Percentiles rank a stretch among this genome's conserved stretches.
Evolutionary conservation across 2,888 invertebrate genomes (phyloP).

Genomic region (Oegoconia quadripuncta): DNA sequence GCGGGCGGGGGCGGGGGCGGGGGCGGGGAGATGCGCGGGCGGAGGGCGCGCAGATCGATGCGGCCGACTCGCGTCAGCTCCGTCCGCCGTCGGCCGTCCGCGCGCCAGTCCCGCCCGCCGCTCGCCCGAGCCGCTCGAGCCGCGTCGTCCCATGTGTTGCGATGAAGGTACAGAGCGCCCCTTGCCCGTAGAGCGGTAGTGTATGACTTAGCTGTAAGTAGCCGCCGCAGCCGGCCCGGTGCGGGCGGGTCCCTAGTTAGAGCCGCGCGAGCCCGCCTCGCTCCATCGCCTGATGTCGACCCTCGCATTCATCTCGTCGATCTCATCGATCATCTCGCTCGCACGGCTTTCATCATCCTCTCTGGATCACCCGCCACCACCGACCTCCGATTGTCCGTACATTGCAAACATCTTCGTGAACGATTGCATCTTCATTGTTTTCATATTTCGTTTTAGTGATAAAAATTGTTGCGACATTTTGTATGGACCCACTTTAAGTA

Average conservation of each 20-base stretch:
- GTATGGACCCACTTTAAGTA: too few species aligned
- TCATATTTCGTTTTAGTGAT: too few species aligned
- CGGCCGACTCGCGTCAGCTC: slow-evolving; percentile 32
- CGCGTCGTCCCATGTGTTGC: slow-evolving; percentile 50
- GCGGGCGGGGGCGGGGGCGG: slow-evolving; percentile 24
- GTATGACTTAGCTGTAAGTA: slow-evolving; percentile 65
- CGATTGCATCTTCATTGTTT: too few species aligned
- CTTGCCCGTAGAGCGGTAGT: slow-evolving; percentile 59
- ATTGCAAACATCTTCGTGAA: too few species aligned
- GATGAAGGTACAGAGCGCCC: slow-evolving; percentile 70
- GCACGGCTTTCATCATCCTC: too few species aligned
- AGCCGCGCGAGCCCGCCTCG: slow-evolving; percentile 29
- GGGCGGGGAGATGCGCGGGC: slow-evolving; percentile 34
- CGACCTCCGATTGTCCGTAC: too few species aligned
- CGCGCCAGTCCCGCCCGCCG: slow-evolving; percentile 27
- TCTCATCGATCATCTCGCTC: not conserved
- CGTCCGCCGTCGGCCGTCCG: slow-evolving; percentile 27
- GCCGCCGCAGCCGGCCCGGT: slow-evolving; percentile 35
- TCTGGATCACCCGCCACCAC: too few species aligned
- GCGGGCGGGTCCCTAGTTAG: not conserved
- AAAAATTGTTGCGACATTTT: too few species aligned
- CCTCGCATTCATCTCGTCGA: not conserved
- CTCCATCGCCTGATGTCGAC: not conserved
- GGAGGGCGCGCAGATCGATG: slow-evolving; percentile 28
- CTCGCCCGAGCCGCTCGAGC: slow-evolving; percentile 22